A percentile compares a stretch with the other conserved stretches of the same genome.
Evolutionary conservation across 2,113 vertebrate genomes (phyloP).

Genomic region (Mormyrus lacerda): DNA sequence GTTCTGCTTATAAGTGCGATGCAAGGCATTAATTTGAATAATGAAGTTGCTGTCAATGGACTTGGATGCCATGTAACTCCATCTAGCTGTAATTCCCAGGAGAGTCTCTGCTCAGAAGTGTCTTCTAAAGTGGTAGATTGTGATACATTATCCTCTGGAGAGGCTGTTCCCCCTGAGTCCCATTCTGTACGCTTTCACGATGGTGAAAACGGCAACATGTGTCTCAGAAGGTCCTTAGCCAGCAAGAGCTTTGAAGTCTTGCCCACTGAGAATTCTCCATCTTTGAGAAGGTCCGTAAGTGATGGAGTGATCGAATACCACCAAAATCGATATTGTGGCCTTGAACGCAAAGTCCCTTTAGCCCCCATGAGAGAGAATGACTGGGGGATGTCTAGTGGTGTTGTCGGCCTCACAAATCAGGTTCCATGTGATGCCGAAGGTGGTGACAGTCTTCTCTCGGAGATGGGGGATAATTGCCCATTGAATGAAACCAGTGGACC

Average conservation of each 20-base stretch:
- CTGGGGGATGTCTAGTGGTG: neutral
- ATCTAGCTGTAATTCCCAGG: slow-evolving; percentile 54
- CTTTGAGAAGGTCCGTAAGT: slow-evolving; percentile 49
- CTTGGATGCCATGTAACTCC: slow-evolving; percentile 41
- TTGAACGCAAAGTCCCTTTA: neutral
- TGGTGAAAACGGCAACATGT: slow-evolving; percentile 20
- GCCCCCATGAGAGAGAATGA: neutral
- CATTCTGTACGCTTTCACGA: slow-evolving; percentile 48
- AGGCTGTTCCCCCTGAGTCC: slow-evolving; percentile 51
- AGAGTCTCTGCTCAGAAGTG: slow-evolving; percentile 53
- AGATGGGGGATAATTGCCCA: slow-evolving; percentile 21
- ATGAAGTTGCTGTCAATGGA: slow-evolving; percentile 35
- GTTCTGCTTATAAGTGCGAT: slow-evolving; percentile 75
- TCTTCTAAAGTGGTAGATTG: slow-evolving; percentile 54
- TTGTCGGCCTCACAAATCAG: neutral
- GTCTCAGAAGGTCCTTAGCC: slow-evolving; percentile 12
- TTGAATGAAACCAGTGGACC: slow-evolving; percentile 46
- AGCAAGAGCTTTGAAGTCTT: slow-evolving; percentile 54
- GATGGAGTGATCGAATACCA: slow-evolving; percentile 51
- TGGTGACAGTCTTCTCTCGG: slow-evolving; percentile 36
- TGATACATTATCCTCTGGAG: slow-evolving; percentile 59
- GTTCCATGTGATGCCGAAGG: slow-evolving; percentile 25
- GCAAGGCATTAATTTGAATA: slow-evolving; percentile 70
- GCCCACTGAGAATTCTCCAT: slow-evolving; percentile 21
- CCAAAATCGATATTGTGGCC: neutral